Percentiles rank a stretch among this genome's conserved stretches.
phyloP scores from a whole-genome alignment of 1,140 invertebrate genomes.

The Apocrypta bakeri region DNA sequence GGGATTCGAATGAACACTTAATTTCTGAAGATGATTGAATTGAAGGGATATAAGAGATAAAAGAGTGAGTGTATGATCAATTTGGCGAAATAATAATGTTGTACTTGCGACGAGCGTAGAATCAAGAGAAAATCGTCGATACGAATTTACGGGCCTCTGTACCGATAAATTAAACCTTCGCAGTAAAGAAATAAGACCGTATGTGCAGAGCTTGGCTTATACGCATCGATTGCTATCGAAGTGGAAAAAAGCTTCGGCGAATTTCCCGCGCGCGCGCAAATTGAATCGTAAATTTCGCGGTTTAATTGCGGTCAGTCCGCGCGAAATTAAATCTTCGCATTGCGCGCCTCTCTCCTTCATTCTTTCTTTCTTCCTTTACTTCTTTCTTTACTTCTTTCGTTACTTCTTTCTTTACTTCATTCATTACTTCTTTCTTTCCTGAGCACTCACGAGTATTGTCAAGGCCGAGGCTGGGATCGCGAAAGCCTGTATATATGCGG shows the following conservation, averaged over 20 bases:
- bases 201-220: neutral
- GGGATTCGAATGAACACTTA: no score
- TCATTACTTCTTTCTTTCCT: no score
- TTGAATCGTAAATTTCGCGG: slow-evolving; percentile 48
- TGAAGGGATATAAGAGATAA: no score
- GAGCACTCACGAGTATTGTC: no score
- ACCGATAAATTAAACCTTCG: slow-evolving; percentile 40
- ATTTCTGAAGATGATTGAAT: no score
- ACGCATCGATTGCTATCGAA: slow-evolving; percentile 29
- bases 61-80: no score
- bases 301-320: slow-evolving; percentile 45
- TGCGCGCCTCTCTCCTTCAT: slow-evolving; percentile 6
- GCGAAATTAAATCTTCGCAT: slow-evolving; percentile 40
- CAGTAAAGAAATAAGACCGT: neutral
- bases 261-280: slow-evolving; percentile 34
- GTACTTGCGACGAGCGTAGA: no score
- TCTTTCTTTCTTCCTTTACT: slow-evolving; percentile 7
- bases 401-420: slow-evolving; percentile 1
- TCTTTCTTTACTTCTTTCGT: neutral
- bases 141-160: slow-evolving; percentile 26
- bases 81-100: no score
- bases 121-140: no score
- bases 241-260: slow-evolving; percentile 14
- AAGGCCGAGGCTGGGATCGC: slow-evolving; percentile 16
- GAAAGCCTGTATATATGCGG: no score